phyloP scores from a whole-genome alignment of 2,888 invertebrate species.

The Acleris emargana region DNA sequence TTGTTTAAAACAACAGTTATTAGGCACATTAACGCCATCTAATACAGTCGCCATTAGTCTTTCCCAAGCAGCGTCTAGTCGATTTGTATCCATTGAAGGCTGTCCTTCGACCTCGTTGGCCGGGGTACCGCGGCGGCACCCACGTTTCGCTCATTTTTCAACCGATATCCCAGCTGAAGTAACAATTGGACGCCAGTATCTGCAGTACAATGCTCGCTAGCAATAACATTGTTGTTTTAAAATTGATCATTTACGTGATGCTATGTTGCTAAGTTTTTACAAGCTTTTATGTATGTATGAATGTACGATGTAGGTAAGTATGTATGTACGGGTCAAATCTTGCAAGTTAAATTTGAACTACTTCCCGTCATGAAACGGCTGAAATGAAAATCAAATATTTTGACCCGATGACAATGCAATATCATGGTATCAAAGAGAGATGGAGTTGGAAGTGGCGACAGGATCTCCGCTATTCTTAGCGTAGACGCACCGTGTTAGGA shows the following conservation, averaged over 20 bases:
- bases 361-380: too few relatives aligned
- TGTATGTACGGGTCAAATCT: too few relatives aligned
- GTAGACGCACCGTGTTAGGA: too few relatives aligned
- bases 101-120: conserved; percentile 19
- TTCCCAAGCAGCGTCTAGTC: conserved; percentile 24
- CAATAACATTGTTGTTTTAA: conserved; percentile 19
- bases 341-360: too few relatives aligned
- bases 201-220: conserved; percentile 16
- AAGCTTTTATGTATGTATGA: too few relatives aligned
- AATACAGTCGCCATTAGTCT: conserved; percentile 22
- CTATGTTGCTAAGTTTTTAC: neutral
- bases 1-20: neutral
- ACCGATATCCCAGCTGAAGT: conserved; percentile 7
- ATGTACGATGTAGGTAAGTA: too few relatives aligned
- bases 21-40: conserved; percentile 15
- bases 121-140: conserved; percentile 2
- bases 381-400: too few relatives aligned
- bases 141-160: conserved; percentile 35
- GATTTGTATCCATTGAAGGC: conserved; percentile 34
- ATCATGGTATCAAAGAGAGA: too few relatives aligned
- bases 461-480: too few relatives aligned
- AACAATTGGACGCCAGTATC: conserved; percentile 17
- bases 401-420: too few relatives aligned
- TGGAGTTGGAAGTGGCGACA: too few relatives aligned
- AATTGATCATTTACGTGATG: conserved; percentile 17